Conservation (phyloP, 1,140 invertebrate species). For the Piezodorus guildinii region DNA sequence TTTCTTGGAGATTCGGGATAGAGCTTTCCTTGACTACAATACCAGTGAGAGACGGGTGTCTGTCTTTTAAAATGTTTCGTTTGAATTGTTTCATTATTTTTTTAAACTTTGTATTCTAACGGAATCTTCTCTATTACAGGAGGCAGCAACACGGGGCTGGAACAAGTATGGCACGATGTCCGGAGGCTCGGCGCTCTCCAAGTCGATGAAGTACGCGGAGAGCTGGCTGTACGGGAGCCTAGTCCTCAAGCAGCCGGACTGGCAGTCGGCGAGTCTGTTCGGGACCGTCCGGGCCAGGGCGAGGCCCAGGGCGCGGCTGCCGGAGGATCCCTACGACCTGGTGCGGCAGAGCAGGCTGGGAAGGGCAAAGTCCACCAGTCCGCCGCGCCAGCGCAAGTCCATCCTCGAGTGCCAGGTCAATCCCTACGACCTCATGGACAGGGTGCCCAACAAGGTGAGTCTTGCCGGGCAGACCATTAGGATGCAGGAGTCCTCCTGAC, state of each 20-base stretch:
- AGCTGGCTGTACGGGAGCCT: constrained; percentile 70
- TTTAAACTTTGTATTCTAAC: too few relatives aligned
- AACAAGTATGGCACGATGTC: constrained; percentile 34
- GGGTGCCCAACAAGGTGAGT: constrained; percentile 28
- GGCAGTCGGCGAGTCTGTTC: constrained; percentile 38
- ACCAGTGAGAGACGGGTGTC: too few relatives aligned
- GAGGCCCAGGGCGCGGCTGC: constrained; percentile 41
- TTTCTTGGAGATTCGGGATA: too few relatives aligned
- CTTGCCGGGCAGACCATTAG: constrained; percentile 10
- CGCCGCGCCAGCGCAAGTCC: constrained; percentile 38
- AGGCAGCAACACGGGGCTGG: constrained; percentile 18
- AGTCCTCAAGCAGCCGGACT: constrained; percentile 32
- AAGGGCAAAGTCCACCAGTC: constrained; percentile 14
- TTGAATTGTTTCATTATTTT: too few relatives aligned
- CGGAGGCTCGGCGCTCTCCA: constrained; percentile 47
- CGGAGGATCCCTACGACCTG: constrained; percentile 61
- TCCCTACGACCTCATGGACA: constrained; percentile 62
- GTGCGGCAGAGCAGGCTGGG: constrained; percentile 57
- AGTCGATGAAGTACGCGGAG: constrained; percentile 72
- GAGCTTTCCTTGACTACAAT: too few relatives aligned
- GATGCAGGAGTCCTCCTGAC: constrained; percentile 20
- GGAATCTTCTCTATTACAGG: constrained; percentile 13
- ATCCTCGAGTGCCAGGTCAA: constrained; percentile 76
- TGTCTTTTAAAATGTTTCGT: too few relatives aligned
- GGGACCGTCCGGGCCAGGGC: constrained; percentile 33